phyloP scores from a whole-genome alignment of 2,888 invertebrate species.

The Athalia circularis region DNA sequence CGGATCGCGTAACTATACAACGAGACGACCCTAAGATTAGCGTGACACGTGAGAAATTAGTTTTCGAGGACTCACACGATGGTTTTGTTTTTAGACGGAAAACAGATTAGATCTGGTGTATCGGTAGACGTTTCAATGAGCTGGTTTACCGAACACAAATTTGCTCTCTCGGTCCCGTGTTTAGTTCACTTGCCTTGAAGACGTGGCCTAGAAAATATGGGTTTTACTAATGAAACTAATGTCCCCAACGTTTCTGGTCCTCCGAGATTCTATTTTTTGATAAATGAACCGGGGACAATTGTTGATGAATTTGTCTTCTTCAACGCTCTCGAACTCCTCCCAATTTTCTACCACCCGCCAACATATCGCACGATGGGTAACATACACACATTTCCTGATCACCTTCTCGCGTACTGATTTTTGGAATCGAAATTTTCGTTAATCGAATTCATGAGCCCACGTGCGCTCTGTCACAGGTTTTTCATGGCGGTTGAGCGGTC shows the following conservation, averaged over 20 bases:
- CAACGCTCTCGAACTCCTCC: too few relatives aligned
- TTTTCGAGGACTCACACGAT: neutral
- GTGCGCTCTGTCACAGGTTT: neutral
- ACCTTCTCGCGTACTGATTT: neutral
- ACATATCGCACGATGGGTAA: too few relatives aligned
- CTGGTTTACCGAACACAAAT: conserved; percentile 21
- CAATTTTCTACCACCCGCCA: neutral
- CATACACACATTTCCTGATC: neutral
- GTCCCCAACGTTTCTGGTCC: neutral
- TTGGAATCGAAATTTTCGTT: too few relatives aligned
- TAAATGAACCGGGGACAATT: neutral
- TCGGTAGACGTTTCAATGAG: conserved; percentile 33
- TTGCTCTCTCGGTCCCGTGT: neutral
- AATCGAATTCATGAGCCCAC: too few relatives aligned
- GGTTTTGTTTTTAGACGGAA: neutral
- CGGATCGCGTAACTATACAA: too few relatives aligned
- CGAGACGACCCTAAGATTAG: too few relatives aligned
- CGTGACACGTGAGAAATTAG: too few relatives aligned
- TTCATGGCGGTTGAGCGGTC: conserved; percentile 15
- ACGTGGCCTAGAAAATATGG: conserved; percentile 27
- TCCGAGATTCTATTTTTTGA: conserved; percentile 3
- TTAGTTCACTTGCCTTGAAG: conserved; percentile 5
- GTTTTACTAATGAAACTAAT: conserved; percentile 22
- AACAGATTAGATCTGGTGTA: conserved; percentile 31
- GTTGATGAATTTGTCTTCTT: neutral